phyloP scores from a whole-genome alignment of 2,888 invertebrate genomes.

The Erynnis tages region DNA sequence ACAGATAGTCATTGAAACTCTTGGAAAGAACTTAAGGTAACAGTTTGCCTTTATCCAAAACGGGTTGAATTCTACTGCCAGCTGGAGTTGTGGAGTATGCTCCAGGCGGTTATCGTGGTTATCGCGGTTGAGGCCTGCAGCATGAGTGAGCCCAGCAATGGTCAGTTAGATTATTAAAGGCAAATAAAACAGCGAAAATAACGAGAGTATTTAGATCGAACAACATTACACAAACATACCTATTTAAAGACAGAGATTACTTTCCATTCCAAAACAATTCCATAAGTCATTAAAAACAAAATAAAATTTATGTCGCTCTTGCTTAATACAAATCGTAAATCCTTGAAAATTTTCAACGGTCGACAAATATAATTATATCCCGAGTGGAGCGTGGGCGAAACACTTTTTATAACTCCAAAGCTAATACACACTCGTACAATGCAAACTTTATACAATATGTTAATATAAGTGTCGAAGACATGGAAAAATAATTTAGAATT shows the following conservation, averaged over 20 bases:
- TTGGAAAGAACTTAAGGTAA: too few species aligned
- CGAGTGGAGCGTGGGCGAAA: conserved; percentile 4
- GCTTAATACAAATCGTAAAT: conserved; percentile 20
- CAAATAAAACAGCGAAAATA: background rate
- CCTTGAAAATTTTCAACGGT: conserved; percentile 31
- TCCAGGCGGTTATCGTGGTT: too few species aligned
- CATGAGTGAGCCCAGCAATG: too few species aligned
- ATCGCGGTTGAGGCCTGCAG: too few species aligned
- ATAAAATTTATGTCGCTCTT: background rate
- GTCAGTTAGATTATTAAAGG: too few species aligned
- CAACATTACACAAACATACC: background rate
- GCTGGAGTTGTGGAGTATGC: too few species aligned
- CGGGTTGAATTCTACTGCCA: too few species aligned
- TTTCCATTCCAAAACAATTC: background rate
- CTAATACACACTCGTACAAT: background rate
- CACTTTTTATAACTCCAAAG: conserved; percentile 9
- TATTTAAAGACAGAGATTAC: background rate
- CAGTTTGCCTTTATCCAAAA: too few species aligned
- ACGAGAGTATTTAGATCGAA: background rate
- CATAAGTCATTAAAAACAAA: background rate
- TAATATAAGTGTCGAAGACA: too few species aligned
- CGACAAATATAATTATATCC: conserved; percentile 23
- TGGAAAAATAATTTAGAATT: too few species aligned
- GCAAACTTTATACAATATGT: too few species aligned
- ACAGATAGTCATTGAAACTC: too few species aligned